Evolutionary conservation across 2,113 vertebrate genomes (phyloP).

Genomic region (Upupa epops): DNA sequence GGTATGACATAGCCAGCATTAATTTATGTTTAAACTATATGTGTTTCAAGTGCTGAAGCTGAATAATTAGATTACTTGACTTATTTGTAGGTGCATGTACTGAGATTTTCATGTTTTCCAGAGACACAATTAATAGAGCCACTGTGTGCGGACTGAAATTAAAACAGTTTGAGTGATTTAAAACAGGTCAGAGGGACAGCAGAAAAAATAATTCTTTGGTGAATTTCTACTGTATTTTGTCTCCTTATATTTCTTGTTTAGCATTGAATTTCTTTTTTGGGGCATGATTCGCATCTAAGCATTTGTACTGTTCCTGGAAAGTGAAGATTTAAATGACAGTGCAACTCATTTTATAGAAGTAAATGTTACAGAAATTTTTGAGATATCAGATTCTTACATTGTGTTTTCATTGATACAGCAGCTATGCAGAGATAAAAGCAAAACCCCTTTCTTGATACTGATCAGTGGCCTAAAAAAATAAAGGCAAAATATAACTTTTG

Average conservation of each 20-base stretch:
- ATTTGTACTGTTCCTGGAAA: not conserved
- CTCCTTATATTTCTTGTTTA: not conserved
- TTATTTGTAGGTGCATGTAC: not conserved
- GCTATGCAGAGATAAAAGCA: not conserved
- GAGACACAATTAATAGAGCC: not conserved
- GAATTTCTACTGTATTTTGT: not conserved
- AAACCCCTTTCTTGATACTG: not conserved
- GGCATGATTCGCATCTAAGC: not conserved
- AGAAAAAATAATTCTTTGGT: accelerated
- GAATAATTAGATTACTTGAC: too few species aligned
- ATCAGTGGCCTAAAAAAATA: not conserved
- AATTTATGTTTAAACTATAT: not conserved
- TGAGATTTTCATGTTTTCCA: not conserved
- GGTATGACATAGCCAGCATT: conserved; percentile 69
- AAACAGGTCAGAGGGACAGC: not conserved
- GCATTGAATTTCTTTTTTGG: not conserved
- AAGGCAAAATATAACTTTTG: not conserved
- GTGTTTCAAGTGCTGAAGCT: not conserved
- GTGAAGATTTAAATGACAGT: not conserved
- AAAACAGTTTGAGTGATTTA: not conserved
- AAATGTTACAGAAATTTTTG: not conserved
- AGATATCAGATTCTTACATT: not conserved
- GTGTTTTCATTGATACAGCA: not conserved
- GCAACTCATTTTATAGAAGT: not conserved
- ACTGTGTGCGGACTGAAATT: not conserved